Percentiles rank a stretch among this genome's conserved stretches.
phyloP scores from a whole-genome alignment of 64 coral and sea anemone genomes.

The Stylophora pistillata region DNA sequence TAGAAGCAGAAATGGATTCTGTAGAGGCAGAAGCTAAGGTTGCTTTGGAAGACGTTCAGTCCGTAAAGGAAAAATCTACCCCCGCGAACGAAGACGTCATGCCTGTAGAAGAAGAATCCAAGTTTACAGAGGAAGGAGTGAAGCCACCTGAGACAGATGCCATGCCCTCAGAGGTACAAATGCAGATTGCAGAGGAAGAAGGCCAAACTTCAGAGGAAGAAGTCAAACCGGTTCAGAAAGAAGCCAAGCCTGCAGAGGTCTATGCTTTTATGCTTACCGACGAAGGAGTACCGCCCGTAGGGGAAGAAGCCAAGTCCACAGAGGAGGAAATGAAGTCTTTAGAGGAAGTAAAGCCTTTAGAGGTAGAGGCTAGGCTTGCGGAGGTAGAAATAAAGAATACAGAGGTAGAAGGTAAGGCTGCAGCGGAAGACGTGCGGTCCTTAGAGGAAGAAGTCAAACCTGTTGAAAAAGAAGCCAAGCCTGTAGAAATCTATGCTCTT shows the following conservation, averaged over 20 bases:
- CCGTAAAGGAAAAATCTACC: neutral
- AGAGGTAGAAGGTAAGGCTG: no score
- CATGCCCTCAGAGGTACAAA: neutral
- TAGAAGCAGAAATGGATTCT: neutral
- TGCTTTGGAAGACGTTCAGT: neutral
- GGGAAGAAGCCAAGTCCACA: neutral
- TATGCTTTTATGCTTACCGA: no score
- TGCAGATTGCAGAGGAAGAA: neutral
- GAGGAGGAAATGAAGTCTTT: no score
- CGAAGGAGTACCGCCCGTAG: neutral
- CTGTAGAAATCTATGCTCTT: no score
- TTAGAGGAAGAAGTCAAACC: neutral
- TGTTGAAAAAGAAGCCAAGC: neutral
- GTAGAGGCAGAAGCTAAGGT: no score
- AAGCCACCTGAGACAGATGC: neutral
- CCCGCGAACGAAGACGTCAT: neutral
- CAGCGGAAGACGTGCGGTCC: neutral
- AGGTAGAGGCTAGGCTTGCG: neutral
- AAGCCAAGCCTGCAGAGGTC: neutral
- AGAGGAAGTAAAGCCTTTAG: no score
- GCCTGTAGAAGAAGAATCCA: neutral
- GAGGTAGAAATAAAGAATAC: neutral
- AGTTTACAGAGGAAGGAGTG: neutral
- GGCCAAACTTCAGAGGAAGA: neutral
- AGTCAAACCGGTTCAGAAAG: neutral